A percentile compares a stretch with the other conserved stretches of the same genome.
phyloP scores from a whole-genome alignment of 2,113 vertebrate species.

The Cyprinodon tularosa region DNA sequence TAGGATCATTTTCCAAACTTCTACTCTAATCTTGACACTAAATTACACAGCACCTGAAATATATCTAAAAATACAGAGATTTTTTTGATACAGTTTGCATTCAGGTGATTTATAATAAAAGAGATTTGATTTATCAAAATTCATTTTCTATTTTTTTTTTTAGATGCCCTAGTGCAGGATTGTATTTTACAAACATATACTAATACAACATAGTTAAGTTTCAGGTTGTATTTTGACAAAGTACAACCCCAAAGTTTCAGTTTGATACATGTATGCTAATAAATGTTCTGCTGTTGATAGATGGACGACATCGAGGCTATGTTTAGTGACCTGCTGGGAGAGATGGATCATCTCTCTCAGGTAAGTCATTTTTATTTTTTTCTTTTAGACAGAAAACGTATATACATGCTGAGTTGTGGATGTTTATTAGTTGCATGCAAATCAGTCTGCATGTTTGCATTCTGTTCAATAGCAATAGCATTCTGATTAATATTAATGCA shows the following conservation, averaged over 20 bases:
- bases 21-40: not conserved
- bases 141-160: no score
- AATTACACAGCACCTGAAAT: not conserved
- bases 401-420: not conserved
- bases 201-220: not conserved
- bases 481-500: no score
- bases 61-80: no score
- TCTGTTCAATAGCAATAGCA: no score
- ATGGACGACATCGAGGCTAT: constrained; percentile 96
- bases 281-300: constrained; percentile 66
- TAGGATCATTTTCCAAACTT: not conserved
- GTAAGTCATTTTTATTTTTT: constrained; percentile 70
- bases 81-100: not conserved
- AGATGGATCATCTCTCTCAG: constrained; percentile 92
- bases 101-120: no score
- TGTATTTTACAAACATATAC: not conserved
- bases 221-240: not conserved
- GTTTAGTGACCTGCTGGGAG: constrained; percentile 90
- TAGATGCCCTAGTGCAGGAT: not conserved
- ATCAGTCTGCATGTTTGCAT: no score
- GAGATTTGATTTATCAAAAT: no score
- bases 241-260: not conserved
- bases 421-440: no score
- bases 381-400: not conserved
- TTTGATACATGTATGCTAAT: not conserved